These are phyloP conservation scores for Falcaria lacertinaria DNA, from an alignment of 2,888 invertebrate species.

Conservation along the genomic window DNA sequence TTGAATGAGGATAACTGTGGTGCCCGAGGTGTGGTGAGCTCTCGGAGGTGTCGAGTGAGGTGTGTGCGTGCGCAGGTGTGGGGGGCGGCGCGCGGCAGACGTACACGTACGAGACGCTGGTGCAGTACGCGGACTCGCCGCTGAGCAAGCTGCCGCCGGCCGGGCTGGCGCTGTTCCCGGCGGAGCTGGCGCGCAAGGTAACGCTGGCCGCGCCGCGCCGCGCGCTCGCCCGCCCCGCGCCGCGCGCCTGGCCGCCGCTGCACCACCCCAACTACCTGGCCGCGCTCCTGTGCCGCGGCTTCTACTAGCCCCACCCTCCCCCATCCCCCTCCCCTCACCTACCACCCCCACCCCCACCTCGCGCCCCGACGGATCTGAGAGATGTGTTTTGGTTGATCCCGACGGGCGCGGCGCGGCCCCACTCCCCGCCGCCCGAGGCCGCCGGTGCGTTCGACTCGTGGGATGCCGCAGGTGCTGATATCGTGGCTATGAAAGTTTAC, in stretches of 20 bases:
- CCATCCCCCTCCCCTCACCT: slow-evolving; percentile 20
- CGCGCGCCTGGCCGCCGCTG: slow-evolving; percentile 42
- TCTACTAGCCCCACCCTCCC: slow-evolving; percentile 44
- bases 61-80: slow-evolving; percentile 35
- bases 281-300: slow-evolving; percentile 70
- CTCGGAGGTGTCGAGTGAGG: slow-evolving; percentile 3
- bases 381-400: slow-evolving; percentile 10
- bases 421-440: slow-evolving; percentile 8
- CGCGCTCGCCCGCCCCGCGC: slow-evolving; percentile 27
- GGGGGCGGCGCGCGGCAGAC: slow-evolving; percentile 57
- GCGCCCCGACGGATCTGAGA: too few relatives aligned
- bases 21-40: background rate
- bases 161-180: slow-evolving; percentile 68
- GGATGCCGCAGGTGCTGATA: slow-evolving; percentile 8
- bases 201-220: slow-evolving; percentile 39
- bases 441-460: slow-evolving; percentile 14
- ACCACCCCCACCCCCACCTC: slow-evolving; percentile 15
- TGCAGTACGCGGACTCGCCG: slow-evolving; percentile 77
- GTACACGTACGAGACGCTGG: slow-evolving; percentile 76
- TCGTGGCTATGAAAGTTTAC: slow-evolving; percentile 27
- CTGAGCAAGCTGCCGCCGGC: slow-evolving; percentile 76
- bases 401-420: slow-evolving; percentile 13
- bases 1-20: background rate
- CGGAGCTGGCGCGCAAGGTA: slow-evolving; percentile 78
- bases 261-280: slow-evolving; percentile 71